phyloP scores from a whole-genome alignment of 2,113 vertebrate species.

The Hemiprocne comata region DNA sequence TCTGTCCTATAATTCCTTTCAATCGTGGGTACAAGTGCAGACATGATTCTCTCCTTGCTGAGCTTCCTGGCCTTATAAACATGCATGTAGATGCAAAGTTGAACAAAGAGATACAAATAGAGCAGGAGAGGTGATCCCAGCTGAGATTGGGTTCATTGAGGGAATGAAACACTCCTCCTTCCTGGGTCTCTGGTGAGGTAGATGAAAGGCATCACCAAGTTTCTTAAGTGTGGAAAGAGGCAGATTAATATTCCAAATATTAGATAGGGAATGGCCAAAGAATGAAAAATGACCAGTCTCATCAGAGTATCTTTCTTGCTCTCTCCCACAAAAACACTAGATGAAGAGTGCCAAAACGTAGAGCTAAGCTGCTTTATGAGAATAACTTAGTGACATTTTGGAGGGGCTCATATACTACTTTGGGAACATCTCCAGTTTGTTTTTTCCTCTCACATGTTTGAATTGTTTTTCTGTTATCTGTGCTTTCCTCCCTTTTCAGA shows the following conservation, averaged over 20 bases:
- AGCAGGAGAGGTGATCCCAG: not conserved
- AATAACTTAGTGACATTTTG: slow-evolving; percentile 3
- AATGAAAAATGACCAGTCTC: not conserved
- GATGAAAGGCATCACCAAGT: not conserved
- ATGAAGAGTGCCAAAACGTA: not conserved
- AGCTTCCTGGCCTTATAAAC: not conserved
- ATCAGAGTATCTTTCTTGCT: not conserved
- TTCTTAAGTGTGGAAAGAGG: not conserved
- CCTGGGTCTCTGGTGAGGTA: not conserved
- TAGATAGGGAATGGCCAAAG: not conserved
- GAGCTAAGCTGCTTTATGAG: not conserved
- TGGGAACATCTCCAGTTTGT: not conserved
- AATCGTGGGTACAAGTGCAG: not conserved
- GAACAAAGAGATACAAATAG: not conserved
- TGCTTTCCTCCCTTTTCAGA: not conserved
- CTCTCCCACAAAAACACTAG: not conserved
- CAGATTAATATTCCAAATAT: not conserved
- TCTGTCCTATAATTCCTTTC: not conserved
- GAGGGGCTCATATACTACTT: not conserved
- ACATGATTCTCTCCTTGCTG: not conserved
- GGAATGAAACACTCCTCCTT: not conserved
- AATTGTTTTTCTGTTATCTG: not conserved
- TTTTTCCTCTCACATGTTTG: not conserved
- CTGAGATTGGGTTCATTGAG: not conserved
- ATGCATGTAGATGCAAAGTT: fast-evolving